Conservation (phyloP, 1,140 invertebrate species). For the Amphibalanus amphitrite region DNA sequence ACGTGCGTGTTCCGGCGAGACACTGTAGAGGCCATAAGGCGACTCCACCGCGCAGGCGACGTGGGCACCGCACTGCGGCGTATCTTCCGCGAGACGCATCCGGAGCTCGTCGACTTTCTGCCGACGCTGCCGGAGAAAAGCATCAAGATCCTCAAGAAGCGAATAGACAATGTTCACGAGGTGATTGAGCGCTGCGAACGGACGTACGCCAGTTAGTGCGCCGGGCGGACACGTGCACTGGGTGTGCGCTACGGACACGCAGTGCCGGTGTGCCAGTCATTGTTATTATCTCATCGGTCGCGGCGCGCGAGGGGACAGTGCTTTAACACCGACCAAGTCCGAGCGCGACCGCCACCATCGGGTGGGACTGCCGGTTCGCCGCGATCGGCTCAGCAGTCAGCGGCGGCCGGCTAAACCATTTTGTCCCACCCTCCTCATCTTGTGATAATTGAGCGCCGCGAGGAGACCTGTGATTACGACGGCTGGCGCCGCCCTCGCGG, state of each 20-base stretch:
- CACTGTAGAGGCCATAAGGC: conserved; percentile 45
- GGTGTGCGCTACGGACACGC: too few relatives aligned
- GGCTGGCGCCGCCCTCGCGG: too few relatives aligned
- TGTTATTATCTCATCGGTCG: background rate
- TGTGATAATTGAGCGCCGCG: background rate
- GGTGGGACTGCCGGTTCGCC: background rate
- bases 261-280: background rate
- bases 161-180: conserved; percentile 47
- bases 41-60: conserved; percentile 34
- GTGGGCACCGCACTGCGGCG: conserved; percentile 29
- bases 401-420: background rate
- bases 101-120: conserved; percentile 41
- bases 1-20: conserved; percentile 56
- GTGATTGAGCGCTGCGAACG: conserved; percentile 50
- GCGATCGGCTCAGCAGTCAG: too few relatives aligned
- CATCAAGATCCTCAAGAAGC: conserved; percentile 52
- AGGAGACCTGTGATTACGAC: background rate
- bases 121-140: conserved; percentile 58
- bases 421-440: background rate
- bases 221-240: background rate
- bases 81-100: conserved; percentile 25
- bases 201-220: conserved; percentile 18
- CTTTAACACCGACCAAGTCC: background rate
- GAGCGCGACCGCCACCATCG: too few relatives aligned
- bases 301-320: background rate